These are phyloP conservation scores for Criorhina ranunculi DNA, from an alignment of 2,888 invertebrate species.

Conservation along the genomic window DNA sequence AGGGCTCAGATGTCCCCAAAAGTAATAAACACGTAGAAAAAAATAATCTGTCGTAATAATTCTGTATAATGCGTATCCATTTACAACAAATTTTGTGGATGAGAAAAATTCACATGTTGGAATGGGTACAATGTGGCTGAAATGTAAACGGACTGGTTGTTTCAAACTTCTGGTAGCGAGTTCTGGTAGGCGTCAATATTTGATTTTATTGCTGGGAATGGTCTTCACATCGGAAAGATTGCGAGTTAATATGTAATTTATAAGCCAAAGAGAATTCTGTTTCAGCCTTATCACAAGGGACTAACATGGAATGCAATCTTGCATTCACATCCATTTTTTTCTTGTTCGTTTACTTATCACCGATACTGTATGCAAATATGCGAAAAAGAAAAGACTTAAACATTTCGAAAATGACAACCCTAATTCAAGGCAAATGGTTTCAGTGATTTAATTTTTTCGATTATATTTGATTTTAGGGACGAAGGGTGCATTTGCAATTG, in stretches of 20 bases:
- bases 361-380: slow-evolving; percentile 39
- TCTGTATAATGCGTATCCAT: slow-evolving; percentile 68
- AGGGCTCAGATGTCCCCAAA: slow-evolving; percentile 66
- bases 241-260: too few relatives aligned
- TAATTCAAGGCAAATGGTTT: slow-evolving; percentile 55
- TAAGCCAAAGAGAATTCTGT: too few relatives aligned
- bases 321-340: too few relatives aligned
- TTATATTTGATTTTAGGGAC: slow-evolving; percentile 67
- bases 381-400: slow-evolving; percentile 29
- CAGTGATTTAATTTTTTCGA: slow-evolving; percentile 72
- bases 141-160: slow-evolving; percentile 16
- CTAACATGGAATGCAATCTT: background rate
- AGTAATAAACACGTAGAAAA: slow-evolving; percentile 74
- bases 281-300: too few relatives aligned
- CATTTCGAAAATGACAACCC: slow-evolving; percentile 63
- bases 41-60: slow-evolving; percentile 73
- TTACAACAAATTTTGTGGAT: slow-evolving; percentile 59
- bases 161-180: too few relatives aligned
- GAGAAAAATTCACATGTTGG: slow-evolving; percentile 53
- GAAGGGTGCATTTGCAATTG: slow-evolving; percentile 65
- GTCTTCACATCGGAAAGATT: too few relatives aligned
- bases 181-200: too few relatives aligned
- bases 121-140: slow-evolving; percentile 35
- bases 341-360: background rate
- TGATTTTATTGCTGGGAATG: too few relatives aligned